Conservation (phyloP, 2,113 vertebrate species). For the Neogale vison region DNA sequence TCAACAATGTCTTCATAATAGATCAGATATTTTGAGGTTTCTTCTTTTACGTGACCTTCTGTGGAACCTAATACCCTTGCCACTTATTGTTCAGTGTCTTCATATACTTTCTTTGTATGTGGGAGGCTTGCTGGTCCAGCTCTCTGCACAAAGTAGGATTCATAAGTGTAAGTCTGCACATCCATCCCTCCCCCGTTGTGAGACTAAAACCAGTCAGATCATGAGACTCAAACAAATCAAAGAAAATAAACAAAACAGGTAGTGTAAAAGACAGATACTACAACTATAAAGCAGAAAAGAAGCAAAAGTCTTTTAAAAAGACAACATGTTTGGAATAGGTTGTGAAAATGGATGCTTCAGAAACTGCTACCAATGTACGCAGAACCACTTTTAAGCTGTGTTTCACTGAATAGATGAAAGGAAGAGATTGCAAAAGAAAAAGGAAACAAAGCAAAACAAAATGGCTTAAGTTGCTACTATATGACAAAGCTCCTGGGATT, state of each 20-base stretch:
- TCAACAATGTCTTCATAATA: background rate
- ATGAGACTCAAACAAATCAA: background rate
- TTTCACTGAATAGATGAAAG: constrained; percentile 40
- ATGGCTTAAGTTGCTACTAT: background rate
- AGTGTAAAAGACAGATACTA: background rate
- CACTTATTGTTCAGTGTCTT: background rate
- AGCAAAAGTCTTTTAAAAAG: background rate
- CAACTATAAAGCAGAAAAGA: background rate
- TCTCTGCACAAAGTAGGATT: background rate
- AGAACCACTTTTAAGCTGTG: background rate
- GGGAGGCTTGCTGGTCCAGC: background rate
- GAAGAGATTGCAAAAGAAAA: background rate
- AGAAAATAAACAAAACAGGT: background rate
- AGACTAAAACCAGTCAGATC: background rate
- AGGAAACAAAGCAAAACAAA: background rate
- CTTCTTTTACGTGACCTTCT: background rate
- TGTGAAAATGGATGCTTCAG: background rate
- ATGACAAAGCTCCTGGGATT: background rate
- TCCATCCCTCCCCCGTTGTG: background rate
- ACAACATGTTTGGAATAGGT: background rate
- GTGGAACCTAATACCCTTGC: background rate
- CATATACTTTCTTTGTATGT: background rate
- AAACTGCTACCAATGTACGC: background rate
- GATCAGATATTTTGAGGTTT: background rate
- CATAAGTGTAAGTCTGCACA: background rate